Base-by-base conservation (phyloP, 92 coral and sea anemone genomes). In the Zoanthus sansibaricus region DNA sequence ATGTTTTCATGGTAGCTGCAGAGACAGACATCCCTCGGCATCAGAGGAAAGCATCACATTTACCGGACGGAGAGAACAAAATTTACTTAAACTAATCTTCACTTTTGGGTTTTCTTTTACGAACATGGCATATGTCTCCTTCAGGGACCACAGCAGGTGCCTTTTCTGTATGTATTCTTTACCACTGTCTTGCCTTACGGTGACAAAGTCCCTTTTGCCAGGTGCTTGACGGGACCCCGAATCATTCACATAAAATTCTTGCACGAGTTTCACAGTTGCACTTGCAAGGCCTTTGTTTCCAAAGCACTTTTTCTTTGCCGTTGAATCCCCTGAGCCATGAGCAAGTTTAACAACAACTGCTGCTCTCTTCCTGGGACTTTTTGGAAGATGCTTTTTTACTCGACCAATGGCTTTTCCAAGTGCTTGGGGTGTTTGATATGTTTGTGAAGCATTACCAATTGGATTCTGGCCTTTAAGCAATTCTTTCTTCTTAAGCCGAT, bases 91-190 rank as follows among this genome's bases (percentile, higher is more conserved):
- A 67, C 89, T 88, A 64, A 91, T 89, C 82, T 91, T 69, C 12
- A 86, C 82, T 4, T 30, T 64, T 17, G 94, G 85, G 82, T 88
- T 32, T n/a, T 93, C 92, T 75, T 93, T 88, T 59, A 11, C 10
- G 58, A 91, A 91, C 20, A 91, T 25, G 15, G 71, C 89, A 86
- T 46, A 87, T 3, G 82, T 30, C 72, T 92, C 95, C 32, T 48
- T 15, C 56, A 92, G 30, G 3, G 91, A 90, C 83, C 84, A 87
- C 70, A 83, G n/a, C 71, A 90, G 3, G 86, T 92, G 91, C 89
- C 95, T 87, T 75, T 90, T 92, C 86, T 92, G 95, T 9, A 92
- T 45, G 56, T 91, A 83, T 54, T 83, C 48, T 55, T 88, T 87
- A 58, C 21, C 62, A 77, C 33, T 47, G 49, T 82, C 67, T 48